Evolutionary conservation across 2,797 vertebrate genomes (phyloP).

Genomic region (Chelidonichthys spinosus): DNA sequence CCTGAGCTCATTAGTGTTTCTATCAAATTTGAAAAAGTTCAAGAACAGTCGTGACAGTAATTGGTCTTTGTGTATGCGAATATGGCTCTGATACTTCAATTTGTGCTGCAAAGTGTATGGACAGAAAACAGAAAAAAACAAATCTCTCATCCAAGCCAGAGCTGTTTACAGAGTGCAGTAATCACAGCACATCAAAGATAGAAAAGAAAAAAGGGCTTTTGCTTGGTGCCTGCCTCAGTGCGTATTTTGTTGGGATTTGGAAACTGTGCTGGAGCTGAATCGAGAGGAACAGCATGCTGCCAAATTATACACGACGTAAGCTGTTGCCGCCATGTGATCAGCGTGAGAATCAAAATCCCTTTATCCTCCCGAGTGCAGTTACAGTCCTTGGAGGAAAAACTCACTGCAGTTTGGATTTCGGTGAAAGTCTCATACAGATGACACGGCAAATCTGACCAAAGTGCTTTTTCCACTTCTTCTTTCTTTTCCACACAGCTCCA

Average conservation of each 20-base stretch:
- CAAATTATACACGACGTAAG: conserved; percentile 56
- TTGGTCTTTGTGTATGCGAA: conserved; percentile 9
- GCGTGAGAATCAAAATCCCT: conserved; percentile 57
- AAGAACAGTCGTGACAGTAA: not conserved
- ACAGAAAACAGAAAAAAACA: conserved; percentile 29
- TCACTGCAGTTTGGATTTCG: conserved; percentile 22
- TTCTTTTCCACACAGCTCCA: not conserved
- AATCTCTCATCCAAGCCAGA: conserved; percentile 7
- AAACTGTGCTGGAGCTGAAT: conserved; percentile 35
- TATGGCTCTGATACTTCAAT: conserved; percentile 3
- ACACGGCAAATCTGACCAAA: conserved; percentile 26
- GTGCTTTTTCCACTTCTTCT: conserved; percentile 2
- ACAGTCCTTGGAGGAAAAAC: conserved; percentile 11
- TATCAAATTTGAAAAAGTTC: not conserved
- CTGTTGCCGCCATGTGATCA: conserved; percentile 52
- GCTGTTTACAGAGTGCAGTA: conserved; percentile 40
- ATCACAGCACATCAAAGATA: conserved; percentile 39
- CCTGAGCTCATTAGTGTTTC: not conserved
- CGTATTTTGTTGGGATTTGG: conserved; percentile 53
- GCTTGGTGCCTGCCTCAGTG: conserved; percentile 14
- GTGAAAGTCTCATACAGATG: conserved; percentile 19
- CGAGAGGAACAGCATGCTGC: conserved; percentile 35
- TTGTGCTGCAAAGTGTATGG: conserved; percentile 26
- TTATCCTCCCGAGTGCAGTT: conserved; percentile 43
- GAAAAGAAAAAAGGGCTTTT: not conserved